Evolutionary conservation across 30 jellyfish, hydroid and myxozoan genomes (phyloP).

Genomic region (Cassiopea xamachana): DNA sequence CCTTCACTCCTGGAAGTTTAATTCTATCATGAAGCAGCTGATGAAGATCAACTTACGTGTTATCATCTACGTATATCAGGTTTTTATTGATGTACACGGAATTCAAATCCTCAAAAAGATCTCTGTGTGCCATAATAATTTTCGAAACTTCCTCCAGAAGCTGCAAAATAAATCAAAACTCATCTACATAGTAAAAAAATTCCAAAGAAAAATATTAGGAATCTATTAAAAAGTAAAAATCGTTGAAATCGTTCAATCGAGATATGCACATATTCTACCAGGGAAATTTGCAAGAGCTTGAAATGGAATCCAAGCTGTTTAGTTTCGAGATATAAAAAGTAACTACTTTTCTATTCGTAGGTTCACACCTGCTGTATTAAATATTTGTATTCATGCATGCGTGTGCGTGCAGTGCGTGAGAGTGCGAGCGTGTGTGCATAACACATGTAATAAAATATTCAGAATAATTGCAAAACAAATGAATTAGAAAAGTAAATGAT

Average conservation of each 20-base stretch:
- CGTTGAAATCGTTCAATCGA: not conserved
- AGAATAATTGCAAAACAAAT: no score
- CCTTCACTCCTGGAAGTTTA: not conserved
- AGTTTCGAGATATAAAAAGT: no score
- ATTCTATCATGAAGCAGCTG: not conserved
- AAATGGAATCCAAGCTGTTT: no score
- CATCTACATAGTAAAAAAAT: not conserved
- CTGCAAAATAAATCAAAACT: not conserved
- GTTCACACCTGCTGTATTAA: no score
- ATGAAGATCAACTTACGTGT: not conserved
- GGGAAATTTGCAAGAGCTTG: not conserved
- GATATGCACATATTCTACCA: not conserved
- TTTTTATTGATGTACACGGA: not conserved
- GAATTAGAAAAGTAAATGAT: no score
- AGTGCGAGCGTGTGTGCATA: no score
- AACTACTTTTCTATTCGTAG: no score
- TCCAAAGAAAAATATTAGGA: not conserved
- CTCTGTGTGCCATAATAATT: conserved; percentile 5
- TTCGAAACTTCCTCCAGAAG: not conserved
- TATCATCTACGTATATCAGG: not conserved
- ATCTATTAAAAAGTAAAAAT: not conserved
- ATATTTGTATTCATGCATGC: no score
- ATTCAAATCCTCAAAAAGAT: not conserved
- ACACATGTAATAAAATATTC: no score
- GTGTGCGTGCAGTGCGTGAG: no score